phyloP scores from a whole-genome alignment of 2,113 vertebrate genomes.

The Riparia riparia region DNA sequence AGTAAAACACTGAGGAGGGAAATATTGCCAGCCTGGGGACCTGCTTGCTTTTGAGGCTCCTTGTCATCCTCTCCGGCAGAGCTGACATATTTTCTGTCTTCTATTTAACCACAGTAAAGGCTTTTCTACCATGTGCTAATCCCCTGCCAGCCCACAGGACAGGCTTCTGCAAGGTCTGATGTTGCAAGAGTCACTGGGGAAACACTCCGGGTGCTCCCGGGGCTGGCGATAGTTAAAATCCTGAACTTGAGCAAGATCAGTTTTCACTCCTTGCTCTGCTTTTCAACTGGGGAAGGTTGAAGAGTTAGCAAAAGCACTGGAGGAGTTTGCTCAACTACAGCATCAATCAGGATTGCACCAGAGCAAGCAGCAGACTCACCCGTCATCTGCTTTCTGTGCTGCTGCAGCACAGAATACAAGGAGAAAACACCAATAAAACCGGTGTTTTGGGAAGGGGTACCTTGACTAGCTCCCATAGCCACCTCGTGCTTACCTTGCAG shows the following conservation, averaged over 20 bases:
- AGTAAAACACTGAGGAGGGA: neutral
- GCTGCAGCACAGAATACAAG: accelerated
- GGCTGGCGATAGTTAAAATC: neutral
- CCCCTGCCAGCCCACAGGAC: neutral
- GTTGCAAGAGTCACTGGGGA: neutral
- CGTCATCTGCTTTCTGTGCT: neutral
- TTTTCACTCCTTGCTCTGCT: neutral
- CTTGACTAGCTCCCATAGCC: neutral
- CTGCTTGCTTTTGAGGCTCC: neutral
- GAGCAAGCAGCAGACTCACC: neutral
- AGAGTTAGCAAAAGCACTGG: neutral
- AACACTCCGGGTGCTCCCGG: accelerated
- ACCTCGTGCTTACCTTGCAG: neutral
- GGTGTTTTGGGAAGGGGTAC: neutral
- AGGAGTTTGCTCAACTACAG: neutral
- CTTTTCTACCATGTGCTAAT: neutral
- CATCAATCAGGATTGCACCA: neutral
- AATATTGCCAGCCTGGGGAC: neutral
- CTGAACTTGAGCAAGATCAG: neutral
- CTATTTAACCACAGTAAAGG: neutral
- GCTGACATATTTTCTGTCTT: neutral
- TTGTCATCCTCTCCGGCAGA: neutral
- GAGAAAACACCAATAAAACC: accelerated
- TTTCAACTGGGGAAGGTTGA: neutral
- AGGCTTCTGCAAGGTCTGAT: neutral